Percentiles rank a stretch among this genome's conserved stretches.
Conservation (phyloP, 1,140 invertebrate genomes). For the Danaus plexippus region DNA sequence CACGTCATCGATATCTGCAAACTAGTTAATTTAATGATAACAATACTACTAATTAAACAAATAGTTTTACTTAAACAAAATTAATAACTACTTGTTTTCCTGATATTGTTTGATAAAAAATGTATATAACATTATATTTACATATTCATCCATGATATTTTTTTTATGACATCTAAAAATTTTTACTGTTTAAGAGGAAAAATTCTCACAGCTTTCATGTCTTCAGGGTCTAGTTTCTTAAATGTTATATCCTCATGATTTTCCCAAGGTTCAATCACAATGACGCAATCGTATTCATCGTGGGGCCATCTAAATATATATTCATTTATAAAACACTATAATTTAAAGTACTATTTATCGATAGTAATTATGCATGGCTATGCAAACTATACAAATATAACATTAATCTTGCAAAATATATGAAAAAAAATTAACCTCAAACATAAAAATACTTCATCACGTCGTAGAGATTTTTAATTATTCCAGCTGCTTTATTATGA, state of each 20-base stretch:
- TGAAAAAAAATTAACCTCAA: background rate
- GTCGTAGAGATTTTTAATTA: background rate
- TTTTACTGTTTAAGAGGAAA: too few species aligned
- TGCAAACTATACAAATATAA: too few species aligned
- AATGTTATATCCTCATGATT: slow-evolving; percentile 40
- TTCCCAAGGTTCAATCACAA: slow-evolving; percentile 46
- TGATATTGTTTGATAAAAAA: too few species aligned
- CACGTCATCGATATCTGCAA: slow-evolving; percentile 34
- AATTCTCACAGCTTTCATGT: slow-evolving; percentile 31
- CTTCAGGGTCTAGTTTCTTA: slow-evolving; percentile 19
- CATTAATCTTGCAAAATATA: background rate
- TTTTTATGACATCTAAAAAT: too few species aligned
- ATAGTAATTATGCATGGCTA: background rate
- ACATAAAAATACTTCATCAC: background rate
- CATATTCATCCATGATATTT: too few species aligned
- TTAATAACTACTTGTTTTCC: too few species aligned
- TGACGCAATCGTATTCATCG: slow-evolving; percentile 38
- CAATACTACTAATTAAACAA: background rate
- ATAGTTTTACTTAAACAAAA: too few species aligned
- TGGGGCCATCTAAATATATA: slow-evolving; percentile 43
- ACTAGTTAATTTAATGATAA: slow-evolving; percentile 23
- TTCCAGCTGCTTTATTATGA: slow-evolving; percentile 1
- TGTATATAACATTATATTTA: too few species aligned
- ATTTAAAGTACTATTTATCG: background rate
- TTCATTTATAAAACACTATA: background rate